Evolutionary conservation across 2,888 invertebrate genomes (phyloP), one percentile per base, ranked within the genome.

Genomic region (Lapara coniferarum): DNA sequence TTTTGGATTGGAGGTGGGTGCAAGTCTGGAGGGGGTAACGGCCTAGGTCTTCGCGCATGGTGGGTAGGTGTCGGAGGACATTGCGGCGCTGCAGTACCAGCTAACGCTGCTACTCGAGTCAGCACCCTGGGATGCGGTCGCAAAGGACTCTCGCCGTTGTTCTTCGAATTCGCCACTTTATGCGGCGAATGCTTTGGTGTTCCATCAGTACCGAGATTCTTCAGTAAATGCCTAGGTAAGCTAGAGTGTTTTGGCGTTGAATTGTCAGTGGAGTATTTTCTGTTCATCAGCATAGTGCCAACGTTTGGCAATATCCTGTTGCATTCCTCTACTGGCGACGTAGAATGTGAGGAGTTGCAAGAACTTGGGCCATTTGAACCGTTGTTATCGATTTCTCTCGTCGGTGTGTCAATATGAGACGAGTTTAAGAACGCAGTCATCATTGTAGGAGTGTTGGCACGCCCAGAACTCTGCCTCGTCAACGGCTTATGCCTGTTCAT

Each of bases 61-160:
- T 98, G 98, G 0, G 97, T 98, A 0, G 98, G 98, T 0, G 98
- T 98, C 0, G 98, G 98, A 4, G 97, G 97, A 82, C 97, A 97
- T 74, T 97, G 95, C 0, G 96, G 95, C 57, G 92, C 89, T 0
- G 94, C 92, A 66, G 89, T 82, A 0, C 96, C 95, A n/a, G 94
- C 93, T 66, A 95, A 87, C 52, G 94, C 94, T 0, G 94, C 94
- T 51, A 96, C 95, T 66, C 96, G 90, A 7, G 95, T 94, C 30
- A 96, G 78, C 1, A 95, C 94, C 72, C 96, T 91, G 3, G 96
- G 96, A 76, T 96, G 96, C 25, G 96, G 96, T 69, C 95, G 86
- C 57, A 92, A 78, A 0, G 93, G 93, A 79, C 93, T 93, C 10
- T 93, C 93, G 0, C 80, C 78, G 14, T 75, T 81, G 68, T 80